Evolutionary conservation across 2,888 invertebrate species (phyloP).

Genomic region (Eumacrocentrus americanus): DNA sequence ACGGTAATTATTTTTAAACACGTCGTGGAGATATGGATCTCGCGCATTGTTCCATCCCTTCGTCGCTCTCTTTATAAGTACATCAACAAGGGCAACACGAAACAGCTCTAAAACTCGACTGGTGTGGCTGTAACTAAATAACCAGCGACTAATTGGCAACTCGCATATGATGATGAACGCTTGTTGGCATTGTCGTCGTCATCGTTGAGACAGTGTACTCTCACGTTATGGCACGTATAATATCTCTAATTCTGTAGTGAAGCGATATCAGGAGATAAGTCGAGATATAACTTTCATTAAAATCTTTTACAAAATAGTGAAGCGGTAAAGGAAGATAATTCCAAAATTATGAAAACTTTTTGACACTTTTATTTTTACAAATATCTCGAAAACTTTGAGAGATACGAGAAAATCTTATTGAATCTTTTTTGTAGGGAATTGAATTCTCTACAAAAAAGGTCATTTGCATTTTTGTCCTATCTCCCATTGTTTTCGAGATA

Average conservation of each 20-base stretch:
- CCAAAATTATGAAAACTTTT: too few relatives aligned
- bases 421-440: too few relatives aligned
- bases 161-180: conserved; percentile 24
- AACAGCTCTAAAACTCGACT: conserved; percentile 9
- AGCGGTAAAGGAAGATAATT: too few relatives aligned
- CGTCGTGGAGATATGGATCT: conserved; percentile 59
- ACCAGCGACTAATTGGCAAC: conserved; percentile 53
- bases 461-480: too few relatives aligned
- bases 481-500: too few relatives aligned
- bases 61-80: not conserved
- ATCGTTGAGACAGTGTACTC: conserved; percentile 18
- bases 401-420: too few relatives aligned
- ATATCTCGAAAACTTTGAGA: too few relatives aligned
- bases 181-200: conserved; percentile 6
- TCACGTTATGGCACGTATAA: conserved; percentile 36
- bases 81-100: not conserved
- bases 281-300: too few relatives aligned
- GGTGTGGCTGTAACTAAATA: conserved; percentile 48
- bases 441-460: too few relatives aligned
- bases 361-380: too few relatives aligned
- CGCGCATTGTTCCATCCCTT: conserved; percentile 14
- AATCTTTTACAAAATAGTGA: too few relatives aligned
- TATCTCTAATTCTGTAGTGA: conserved; percentile 33
- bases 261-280: too few relatives aligned
- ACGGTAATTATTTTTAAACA: conserved; percentile 62